Conservation (phyloP, 2,888 invertebrate species). For the Torymus auratus region DNA sequence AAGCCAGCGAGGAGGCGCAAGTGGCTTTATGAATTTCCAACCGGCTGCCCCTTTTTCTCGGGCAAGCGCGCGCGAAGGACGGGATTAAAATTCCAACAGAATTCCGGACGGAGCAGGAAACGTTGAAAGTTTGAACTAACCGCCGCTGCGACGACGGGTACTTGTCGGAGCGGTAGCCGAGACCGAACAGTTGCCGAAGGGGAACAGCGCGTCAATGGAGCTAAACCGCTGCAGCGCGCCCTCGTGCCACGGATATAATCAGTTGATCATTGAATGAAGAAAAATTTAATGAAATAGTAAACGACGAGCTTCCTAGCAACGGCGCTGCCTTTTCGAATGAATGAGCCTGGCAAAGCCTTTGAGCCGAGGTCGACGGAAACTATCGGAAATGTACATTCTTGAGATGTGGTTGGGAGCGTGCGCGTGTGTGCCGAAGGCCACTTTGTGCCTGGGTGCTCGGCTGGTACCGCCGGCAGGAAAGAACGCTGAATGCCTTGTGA, state of each 20-base stretch:
- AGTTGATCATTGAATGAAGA: no score
- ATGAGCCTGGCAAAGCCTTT: no score
- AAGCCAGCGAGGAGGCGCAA: neutral
- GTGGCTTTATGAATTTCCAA: conserved; percentile 49
- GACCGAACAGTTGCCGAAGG: no score
- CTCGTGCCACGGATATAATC: no score
- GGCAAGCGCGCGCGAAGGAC: conserved; percentile 37
- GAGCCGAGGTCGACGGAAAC: no score
- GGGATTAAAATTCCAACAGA: conserved; percentile 63
- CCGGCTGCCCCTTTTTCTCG: conserved; percentile 17
- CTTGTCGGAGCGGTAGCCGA: no score
- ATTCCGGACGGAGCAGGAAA: conserved; percentile 58
- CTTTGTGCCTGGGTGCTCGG: neutral
- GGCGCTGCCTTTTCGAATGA: no score
- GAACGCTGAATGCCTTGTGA: conserved; percentile 39
- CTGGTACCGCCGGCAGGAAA: neutral
- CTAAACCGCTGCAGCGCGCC: no score
- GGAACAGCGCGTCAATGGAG: no score
- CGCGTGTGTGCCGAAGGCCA: neutral
- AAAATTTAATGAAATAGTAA: no score
- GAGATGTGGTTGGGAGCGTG: neutral
- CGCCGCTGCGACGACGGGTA: neutral
- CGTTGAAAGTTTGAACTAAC: conserved; percentile 60
- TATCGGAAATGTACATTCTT: conserved; percentile 34
- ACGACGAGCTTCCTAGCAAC: no score